Conservation (phyloP, 2,888 invertebrate genomes). For the Bellardia bayeri region DNA sequence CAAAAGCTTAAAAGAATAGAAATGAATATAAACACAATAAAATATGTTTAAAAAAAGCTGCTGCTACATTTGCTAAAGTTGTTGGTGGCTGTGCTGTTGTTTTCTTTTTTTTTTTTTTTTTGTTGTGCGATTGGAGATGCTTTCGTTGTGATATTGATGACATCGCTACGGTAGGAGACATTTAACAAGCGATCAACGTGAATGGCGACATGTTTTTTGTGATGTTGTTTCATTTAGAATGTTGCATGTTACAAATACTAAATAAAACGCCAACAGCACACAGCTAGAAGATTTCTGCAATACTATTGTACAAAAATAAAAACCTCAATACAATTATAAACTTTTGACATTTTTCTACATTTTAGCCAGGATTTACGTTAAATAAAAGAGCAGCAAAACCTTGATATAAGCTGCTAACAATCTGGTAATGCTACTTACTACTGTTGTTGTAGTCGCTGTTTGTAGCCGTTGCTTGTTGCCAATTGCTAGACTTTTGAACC, state of each 20-base stretch:
- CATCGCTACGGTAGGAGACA: conserved; percentile 75
- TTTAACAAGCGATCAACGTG: conserved; percentile 76
- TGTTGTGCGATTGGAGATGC: conserved; percentile 68
- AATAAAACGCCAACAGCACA: conserved; percentile 24
- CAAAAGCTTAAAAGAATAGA: conserved; percentile 35
- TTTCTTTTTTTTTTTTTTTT: conserved; percentile 28
- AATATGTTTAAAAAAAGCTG: background rate
- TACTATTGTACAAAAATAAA: background rate
- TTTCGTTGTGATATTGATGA: conserved; percentile 75
- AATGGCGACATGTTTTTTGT: conserved; percentile 74
- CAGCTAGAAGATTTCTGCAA: conserved; percentile 1
- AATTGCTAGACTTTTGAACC: conserved; percentile 26
- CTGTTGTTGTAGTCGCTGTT: conserved; percentile 19
- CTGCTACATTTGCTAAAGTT: conserved; percentile 22
- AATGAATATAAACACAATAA: conserved; percentile 13
- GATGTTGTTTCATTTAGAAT: conserved; percentile 71
- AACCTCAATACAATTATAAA: conserved; percentile 66
- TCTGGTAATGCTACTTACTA: conserved; percentile 53
- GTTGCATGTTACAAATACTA: conserved; percentile 73
- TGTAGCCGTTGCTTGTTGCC: conserved; percentile 23
- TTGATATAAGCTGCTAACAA: conserved; percentile 37
- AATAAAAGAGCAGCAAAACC: conserved; percentile 9
- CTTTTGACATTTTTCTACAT: conserved; percentile 70
- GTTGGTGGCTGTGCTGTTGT: conserved; percentile 47
- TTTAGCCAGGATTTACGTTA: conserved; percentile 42